Conservation (phyloP, 2,888 invertebrate species). For the Blomia tropicalis region DNA sequence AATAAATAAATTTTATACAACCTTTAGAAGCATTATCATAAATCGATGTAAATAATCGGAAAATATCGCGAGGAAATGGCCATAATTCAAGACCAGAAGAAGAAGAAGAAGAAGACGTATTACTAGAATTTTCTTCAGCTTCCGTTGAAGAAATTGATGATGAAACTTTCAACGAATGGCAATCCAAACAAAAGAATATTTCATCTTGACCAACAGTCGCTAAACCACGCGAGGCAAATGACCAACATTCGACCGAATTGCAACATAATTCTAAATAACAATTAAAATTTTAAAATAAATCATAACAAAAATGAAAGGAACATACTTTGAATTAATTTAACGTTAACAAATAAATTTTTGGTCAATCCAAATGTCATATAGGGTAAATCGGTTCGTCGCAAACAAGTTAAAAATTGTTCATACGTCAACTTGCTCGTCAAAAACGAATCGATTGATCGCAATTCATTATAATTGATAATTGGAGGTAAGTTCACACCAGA, state of each 20-base stretch:
- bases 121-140: neutral
- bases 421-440: constrained; percentile 13
- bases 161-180: constrained; percentile 44
- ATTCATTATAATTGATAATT: constrained; percentile 29
- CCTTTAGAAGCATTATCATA: constrained; percentile 44
- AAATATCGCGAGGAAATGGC: constrained; percentile 51
- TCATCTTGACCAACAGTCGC: constrained; percentile 67
- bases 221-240: constrained; percentile 58
- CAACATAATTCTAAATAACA: constrained; percentile 44
- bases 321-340: constrained; percentile 59
- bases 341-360: constrained; percentile 53
- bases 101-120: neutral
- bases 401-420: constrained; percentile 18
- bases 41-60: constrained; percentile 53
- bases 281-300: neutral
- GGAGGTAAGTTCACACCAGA: constrained; percentile 35
- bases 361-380: constrained; percentile 56
- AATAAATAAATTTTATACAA: constrained; percentile 26
- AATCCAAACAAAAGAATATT: constrained; percentile 54
- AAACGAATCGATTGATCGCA: constrained; percentile 1
- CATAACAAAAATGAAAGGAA: constrained; percentile 31
- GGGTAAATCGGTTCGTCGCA: constrained; percentile 36
- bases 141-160: neutral
- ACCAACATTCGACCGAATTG: constrained; percentile 50
- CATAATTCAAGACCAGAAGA: neutral